phyloP scores from a whole-genome alignment of 2,113 vertebrate species.

The Phocoena phocoena region DNA sequence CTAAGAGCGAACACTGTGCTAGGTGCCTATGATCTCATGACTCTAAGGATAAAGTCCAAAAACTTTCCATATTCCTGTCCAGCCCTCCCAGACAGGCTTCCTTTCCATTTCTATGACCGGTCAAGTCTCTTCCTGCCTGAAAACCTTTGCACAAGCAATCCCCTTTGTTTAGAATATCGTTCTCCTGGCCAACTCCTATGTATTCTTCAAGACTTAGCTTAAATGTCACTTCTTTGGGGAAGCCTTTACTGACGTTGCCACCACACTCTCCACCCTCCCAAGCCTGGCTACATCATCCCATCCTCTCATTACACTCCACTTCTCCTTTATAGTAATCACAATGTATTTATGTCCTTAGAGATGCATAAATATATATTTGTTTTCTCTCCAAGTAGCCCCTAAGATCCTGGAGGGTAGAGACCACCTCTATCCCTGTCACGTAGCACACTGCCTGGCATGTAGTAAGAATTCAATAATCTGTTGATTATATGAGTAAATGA shows the following conservation, averaged over 20 bases:
- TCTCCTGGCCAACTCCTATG: background rate
- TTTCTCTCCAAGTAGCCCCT: background rate
- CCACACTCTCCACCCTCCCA: background rate
- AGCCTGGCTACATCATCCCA: background rate
- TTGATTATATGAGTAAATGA: background rate
- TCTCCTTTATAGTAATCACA: background rate
- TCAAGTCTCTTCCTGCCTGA: slow-evolving; percentile 9
- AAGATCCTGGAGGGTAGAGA: background rate
- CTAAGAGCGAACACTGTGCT: background rate
- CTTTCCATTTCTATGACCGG: background rate
- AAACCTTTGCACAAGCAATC: slow-evolving; percentile 39
- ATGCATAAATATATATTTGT: background rate
- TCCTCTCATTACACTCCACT: background rate
- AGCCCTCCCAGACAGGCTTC: background rate
- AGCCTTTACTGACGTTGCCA: background rate
- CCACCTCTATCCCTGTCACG: background rate
- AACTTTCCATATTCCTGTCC: background rate
- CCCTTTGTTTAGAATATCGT: background rate
- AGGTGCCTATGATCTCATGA: background rate
- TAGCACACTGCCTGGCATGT: background rate
- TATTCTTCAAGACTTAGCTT: background rate
- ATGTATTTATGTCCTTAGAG: background rate
- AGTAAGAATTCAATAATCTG: background rate
- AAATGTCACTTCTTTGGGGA: background rate
- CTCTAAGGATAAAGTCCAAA: slow-evolving; percentile 20